A percentile compares a stretch with the other conserved stretches of the same genome.
Conservation (phyloP, 35 echinoderm and acorn worm genomes). For the Patiria miniata region DNA sequence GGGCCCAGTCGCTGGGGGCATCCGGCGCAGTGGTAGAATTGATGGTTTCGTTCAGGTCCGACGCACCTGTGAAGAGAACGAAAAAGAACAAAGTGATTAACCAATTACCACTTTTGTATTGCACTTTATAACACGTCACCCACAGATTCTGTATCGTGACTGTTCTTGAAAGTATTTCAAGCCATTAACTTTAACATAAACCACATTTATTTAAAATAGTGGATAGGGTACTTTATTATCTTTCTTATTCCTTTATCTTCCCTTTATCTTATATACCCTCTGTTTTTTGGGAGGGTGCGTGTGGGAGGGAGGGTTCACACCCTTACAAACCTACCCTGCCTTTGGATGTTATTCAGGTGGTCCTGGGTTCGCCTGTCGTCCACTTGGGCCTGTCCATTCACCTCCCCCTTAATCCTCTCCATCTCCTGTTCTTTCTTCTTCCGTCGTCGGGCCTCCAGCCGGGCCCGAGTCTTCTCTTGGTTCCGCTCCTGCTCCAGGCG, state of each 20-base stretch:
- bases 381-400: conserved; percentile 52
- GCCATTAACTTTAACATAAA: too few species aligned
- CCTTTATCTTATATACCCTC: too few species aligned
- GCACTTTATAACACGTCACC: too few species aligned
- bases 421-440: conserved; percentile 69
- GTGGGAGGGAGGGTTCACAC: too few species aligned
- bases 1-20: conserved; percentile 74
- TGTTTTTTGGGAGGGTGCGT: too few species aligned
- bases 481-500: conserved; percentile 73
- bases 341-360: conserved; percentile 80
- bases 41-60: conserved; percentile 81
- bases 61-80: conserved; percentile 54
- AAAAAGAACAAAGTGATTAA: background rate
- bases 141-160: too few species aligned
- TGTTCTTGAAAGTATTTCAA: too few species aligned
- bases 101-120: too few species aligned
- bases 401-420: conserved; percentile 63
- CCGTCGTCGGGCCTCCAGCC: conserved; percentile 83
- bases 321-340: conserved; percentile 76
- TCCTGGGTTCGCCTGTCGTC: conserved; percentile 83
- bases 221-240: too few species aligned
- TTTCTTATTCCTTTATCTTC: too few species aligned
- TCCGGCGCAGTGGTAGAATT: conserved; percentile 71
- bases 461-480: conserved; percentile 57
- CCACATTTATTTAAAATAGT: too few species aligned